Conservation (phyloP, 2,113 vertebrate genomes). For the Butorides virescens region DNA sequence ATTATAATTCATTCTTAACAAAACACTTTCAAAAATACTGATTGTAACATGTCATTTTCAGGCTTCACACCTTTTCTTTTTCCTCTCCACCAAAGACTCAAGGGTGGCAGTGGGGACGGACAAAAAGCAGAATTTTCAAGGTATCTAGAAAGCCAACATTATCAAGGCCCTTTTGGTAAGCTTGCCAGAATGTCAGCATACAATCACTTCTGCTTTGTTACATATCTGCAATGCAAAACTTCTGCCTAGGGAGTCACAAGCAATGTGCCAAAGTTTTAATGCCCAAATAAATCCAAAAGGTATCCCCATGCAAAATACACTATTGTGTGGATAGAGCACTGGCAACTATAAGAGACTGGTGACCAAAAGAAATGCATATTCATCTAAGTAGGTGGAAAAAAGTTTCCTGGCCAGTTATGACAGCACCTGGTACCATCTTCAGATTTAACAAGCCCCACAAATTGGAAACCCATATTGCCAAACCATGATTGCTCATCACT, state of each 20-base stretch:
- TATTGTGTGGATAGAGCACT: neutral
- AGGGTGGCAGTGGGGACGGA: neutral
- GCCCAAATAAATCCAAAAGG: neutral
- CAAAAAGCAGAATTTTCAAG: neutral
- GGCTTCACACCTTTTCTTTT: neutral
- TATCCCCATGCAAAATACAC: neutral
- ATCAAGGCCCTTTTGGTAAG: neutral
- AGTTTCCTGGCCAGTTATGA: neutral
- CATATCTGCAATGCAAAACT: neutral
- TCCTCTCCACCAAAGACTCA: neutral
- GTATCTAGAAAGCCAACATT: neutral
- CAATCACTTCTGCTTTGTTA: neutral
- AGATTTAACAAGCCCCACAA: neutral
- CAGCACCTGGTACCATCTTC: neutral
- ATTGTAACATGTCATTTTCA: neutral
- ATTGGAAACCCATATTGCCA: neutral
- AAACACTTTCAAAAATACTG: neutral
- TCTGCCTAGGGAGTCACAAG: neutral
- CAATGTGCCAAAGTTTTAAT: neutral
- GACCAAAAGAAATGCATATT: neutral
- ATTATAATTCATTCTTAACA: neutral
- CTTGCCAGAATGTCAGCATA: neutral
- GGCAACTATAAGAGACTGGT: neutral
- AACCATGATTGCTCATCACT: neutral
- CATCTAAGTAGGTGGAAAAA: neutral